Evolutionary conservation across 1,140 invertebrate genomes (phyloP), one percentile per base, ranked within the genome.

Genomic region (Steinernema khuongi): DNA sequence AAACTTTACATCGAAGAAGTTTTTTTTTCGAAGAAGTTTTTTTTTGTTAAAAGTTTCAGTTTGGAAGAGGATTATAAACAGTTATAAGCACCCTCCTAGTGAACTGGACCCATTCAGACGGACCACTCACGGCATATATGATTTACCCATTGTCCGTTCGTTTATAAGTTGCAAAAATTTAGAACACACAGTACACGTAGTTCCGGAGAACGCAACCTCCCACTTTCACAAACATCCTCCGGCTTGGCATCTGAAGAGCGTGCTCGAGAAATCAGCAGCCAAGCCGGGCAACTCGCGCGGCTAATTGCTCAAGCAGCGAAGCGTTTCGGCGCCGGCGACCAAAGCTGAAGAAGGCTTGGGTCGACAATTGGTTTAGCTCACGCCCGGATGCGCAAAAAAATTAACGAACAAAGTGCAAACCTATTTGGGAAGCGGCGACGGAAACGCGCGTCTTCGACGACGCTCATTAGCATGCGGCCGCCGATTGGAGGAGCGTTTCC

Each of bases 401-500:
- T 60, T 60, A 60, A 17, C 50, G 11, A 60, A 26, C 22, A 60
- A 60, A 60, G 50, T 60, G 50, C 50, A 60, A 60, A 60, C 50
- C 50, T 60, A 60, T 26, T 60, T 60, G 22, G 22, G 22, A 60
- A 60, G 22, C 50, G 11, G 19, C 50, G 50, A 60, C 50, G 50
- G 50, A 60, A 60, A 22, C 50, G 50, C 7, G 36, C 36, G 26
- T 26, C 50, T 60, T n/a, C n/a, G n/a, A n/a, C 50, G 50, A 17
- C 4, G 11, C 50, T 60, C 50, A 60, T 60, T 60, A 60, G 50
- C 14, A 60, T 60, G 11, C 50, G 4, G 50, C 50, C 14, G 7
- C 7, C 7, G 36, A 11, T 7, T n/a, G 36, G 7, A 11, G 7
- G 36, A 41, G 36, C 50, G 50, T 60, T 60, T 60, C 50, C 50